phyloP scores from a whole-genome alignment of 2,888 invertebrate genomes.

The Phorcus lineatus region DNA sequence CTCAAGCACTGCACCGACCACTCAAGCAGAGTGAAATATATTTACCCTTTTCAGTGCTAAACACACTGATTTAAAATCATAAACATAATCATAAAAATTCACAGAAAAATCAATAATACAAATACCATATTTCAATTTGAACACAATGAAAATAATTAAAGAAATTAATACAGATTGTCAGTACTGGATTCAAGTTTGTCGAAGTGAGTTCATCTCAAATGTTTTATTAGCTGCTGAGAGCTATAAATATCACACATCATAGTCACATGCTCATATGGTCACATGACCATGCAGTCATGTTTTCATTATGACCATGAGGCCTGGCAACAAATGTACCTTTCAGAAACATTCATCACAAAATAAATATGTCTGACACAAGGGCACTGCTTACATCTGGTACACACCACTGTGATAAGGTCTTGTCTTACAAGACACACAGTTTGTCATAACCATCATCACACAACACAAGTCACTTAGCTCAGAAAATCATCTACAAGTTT shows the following conservation, averaged over 20 bases:
- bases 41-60: neutral
- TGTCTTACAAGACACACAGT: too few species aligned
- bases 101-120: neutral
- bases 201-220: neutral
- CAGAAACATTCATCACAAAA: too few species aligned
- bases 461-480: too few species aligned
- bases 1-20: neutral
- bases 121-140: neutral
- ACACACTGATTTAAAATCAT: neutral
- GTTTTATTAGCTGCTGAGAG: neutral
- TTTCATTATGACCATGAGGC: too few species aligned
- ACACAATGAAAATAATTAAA: neutral
- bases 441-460: too few species aligned
- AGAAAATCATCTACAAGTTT: too few species aligned
- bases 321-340: too few species aligned
- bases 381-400: too few species aligned
- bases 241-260: slow-evolving; percentile 11
- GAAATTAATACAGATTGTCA: slow-evolving; percentile 5
- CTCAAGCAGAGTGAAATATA: neutral
- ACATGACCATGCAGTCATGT: neutral
- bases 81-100: neutral
- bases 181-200: neutral
- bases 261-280: neutral
- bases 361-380: too few species aligned
- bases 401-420: too few species aligned